Conservation (phyloP, 2,113 vertebrate genomes). For the Sminthopsis crassicaudata region DNA sequence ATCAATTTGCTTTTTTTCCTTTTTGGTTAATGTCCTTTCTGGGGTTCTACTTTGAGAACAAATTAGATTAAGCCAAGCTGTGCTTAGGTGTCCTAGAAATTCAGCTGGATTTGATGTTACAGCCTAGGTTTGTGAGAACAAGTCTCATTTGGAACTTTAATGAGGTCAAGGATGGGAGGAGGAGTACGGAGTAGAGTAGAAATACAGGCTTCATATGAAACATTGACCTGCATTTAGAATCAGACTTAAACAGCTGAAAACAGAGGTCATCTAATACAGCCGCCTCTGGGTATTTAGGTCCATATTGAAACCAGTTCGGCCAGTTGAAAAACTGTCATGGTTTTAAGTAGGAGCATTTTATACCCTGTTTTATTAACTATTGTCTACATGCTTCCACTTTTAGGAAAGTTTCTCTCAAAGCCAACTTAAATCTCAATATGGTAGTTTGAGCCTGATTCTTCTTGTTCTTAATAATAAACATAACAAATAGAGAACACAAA, state of each 20-base stretch:
- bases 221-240: slow-evolving; percentile 58
- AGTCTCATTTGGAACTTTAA: slow-evolving; percentile 62
- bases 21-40: slow-evolving; percentile 55
- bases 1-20: slow-evolving; percentile 66
- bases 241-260: not conserved
- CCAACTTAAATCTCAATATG: not conserved
- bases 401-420: not conserved
- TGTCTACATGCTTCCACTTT: not conserved
- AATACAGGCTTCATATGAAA: slow-evolving; percentile 38
- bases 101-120: slow-evolving; percentile 46
- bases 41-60: slow-evolving; percentile 52
- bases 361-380: not conserved
- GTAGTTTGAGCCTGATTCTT: not conserved
- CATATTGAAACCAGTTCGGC: not conserved
- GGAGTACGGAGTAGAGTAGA: not conserved
- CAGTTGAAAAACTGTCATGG: not conserved
- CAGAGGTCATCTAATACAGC: not conserved
- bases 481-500: not conserved
- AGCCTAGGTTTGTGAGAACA: slow-evolving; percentile 63
- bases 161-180: slow-evolving; percentile 63
- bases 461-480: not conserved
- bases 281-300: not conserved
- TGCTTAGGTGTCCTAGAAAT: slow-evolving; percentile 50
- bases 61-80: slow-evolving; percentile 72
- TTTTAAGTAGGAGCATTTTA: not conserved